phyloP scores from a whole-genome alignment of 2,113 vertebrate species.

The Clarias macrocephalus region DNA sequence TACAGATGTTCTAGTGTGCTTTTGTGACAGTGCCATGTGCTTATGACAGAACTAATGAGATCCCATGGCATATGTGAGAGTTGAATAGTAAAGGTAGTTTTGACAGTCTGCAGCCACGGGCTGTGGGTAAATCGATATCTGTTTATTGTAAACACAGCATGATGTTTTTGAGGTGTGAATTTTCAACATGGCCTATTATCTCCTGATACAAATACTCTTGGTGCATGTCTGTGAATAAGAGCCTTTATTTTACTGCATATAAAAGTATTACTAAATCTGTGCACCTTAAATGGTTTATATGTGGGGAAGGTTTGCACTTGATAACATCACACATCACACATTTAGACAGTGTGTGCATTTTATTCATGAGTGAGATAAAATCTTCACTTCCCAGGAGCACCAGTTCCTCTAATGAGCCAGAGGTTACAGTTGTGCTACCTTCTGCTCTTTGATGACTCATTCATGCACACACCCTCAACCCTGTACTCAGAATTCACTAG shows the following conservation, averaged over 20 bases:
- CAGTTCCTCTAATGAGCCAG: slow-evolving; percentile 68
- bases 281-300: slow-evolving; percentile 58
- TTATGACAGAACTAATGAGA: slow-evolving; percentile 35
- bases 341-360: slow-evolving; percentile 60
- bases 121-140: slow-evolving; percentile 4
- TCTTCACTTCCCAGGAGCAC: slow-evolving; percentile 68
- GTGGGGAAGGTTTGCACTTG: slow-evolving; percentile 41
- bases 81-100: not conserved
- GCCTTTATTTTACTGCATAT: slow-evolving; percentile 12
- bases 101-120: slow-evolving; percentile 11
- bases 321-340: slow-evolving; percentile 61
- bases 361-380: slow-evolving; percentile 70
- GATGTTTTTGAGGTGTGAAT: not conserved
- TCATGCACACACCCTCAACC: slow-evolving; percentile 20
- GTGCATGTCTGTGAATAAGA: not conserved
- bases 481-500: slow-evolving; percentile 31
- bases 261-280: not conserved
- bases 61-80: slow-evolving; percentile 6
- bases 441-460: slow-evolving; percentile 68
- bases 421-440: slow-evolving; percentile 70
- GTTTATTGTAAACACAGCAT: not conserved
- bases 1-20: not conserved
- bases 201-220: not conserved
- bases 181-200: not conserved
- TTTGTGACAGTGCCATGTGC: slow-evolving; percentile 19